Base-by-base conservation (phyloP, 2,113 vertebrate species). In the Loxodonta africana region DNA sequence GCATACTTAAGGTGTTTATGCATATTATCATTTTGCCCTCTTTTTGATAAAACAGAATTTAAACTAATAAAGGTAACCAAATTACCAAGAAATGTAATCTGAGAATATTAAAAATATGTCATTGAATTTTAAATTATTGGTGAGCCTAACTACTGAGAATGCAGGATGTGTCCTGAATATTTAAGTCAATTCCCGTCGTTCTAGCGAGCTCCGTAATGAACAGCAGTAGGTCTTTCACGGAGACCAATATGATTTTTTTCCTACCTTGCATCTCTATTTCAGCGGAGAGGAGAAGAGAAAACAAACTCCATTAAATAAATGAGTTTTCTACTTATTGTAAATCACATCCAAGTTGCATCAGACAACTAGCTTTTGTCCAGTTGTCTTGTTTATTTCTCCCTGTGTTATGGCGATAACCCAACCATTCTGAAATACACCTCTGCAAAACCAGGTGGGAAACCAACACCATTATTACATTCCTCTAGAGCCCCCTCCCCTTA, bases 371-470 rank as follows among this genome's bases (percentile, higher is more conserved):
- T 94, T 83, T 83, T 74, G 95, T 96, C 77, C 51, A n/a, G 30
- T 51, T 85, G n/a, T 88, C 94, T 76, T 92, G 63, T 95, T 95
- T 96, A 69, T 93, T 57, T 89, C 78, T 96, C 48, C 83, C 30
- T 83, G 46, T 69, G 44, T 97, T 94, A 37, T 28, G 4, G 28
- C 12, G 44, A 82, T 83, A 94, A 89, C n/a, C 30, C 33, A 57
- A 41, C 30, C 83, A 83, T 83, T 91, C 67, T 71, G 81, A 93
- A 92, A 77, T 77, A 63, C 23, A 17, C 65, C 20, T 95, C 76
- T 96, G 90, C 63, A 88, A 95, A 96, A 78, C 81, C 95, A 96
- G 67, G 89, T 91, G 95, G 86, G 86, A 95, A 94, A 89, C 60
- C 53, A 81, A 88, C 77, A 30, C 30, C 46, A 63, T 84, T 83